Conservation (phyloP, 2,113 vertebrate species). For the Anolis carolinensis region DNA sequence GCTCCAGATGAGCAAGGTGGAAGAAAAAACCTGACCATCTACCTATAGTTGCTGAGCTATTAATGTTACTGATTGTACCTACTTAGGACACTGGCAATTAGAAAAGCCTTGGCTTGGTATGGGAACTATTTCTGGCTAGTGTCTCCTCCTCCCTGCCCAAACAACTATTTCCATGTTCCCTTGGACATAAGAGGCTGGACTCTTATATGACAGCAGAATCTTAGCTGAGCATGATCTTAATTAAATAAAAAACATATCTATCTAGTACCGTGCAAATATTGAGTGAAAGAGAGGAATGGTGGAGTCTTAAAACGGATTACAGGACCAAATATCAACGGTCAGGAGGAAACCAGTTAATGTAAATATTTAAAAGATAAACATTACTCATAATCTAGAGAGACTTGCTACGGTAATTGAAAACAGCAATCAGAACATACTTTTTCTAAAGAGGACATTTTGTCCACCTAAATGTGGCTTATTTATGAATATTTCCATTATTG, state of each 20-base stretch:
- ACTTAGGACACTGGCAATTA: too few relatives aligned
- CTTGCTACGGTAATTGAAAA: neutral
- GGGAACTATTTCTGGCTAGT: too few relatives aligned
- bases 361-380: neutral
- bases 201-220: neutral
- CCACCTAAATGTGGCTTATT: neutral
- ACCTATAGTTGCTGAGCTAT: too few relatives aligned
- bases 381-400: neutral
- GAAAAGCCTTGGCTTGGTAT: too few relatives aligned
- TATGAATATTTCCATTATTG: too few relatives aligned
- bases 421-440: neutral
- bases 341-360: neutral
- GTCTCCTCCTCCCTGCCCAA: too few relatives aligned
- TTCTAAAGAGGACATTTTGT: neutral
- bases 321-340: neutral
- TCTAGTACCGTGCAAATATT: neutral
- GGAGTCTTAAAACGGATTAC: neutral
- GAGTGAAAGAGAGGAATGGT: neutral
- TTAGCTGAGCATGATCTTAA: neutral
- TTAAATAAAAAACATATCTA: neutral
- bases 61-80: too few relatives aligned
- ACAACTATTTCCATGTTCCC: too few relatives aligned
- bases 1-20: too few relatives aligned
- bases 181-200: neutral
- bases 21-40: too few relatives aligned